These are phyloP conservation scores for Perizoma flavofasciatum DNA, from an alignment of 2,888 invertebrate species.

Conservation along the genomic window DNA sequence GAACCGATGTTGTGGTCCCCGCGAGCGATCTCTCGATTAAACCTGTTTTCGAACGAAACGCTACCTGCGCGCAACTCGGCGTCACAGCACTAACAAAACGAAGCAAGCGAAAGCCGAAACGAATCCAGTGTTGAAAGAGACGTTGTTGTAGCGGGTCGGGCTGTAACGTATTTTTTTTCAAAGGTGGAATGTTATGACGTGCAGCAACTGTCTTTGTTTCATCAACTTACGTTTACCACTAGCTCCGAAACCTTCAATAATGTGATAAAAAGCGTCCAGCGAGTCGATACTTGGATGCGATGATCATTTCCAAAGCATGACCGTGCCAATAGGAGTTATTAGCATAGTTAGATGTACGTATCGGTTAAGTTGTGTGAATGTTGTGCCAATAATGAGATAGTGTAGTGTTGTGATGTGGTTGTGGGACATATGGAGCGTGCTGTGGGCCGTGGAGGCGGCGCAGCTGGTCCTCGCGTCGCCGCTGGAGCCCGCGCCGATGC, in stretches of 20 bases:
- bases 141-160: conserved; percentile 52
- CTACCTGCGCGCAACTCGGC: conserved; percentile 38
- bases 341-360: conserved; percentile 80
- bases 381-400: conserved; percentile 84
- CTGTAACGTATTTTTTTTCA: conserved; percentile 50
- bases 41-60: conserved; percentile 36
- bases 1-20: conserved; percentile 20
- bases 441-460: conserved; percentile 72
- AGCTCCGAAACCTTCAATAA: conserved; percentile 58
- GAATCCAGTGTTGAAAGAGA: conserved; percentile 56
- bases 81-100: conserved; percentile 37
- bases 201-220: conserved; percentile 80
- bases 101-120: conserved; percentile 32
- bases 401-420: conserved; percentile 83
- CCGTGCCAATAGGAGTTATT: conserved; percentile 78
- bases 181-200: conserved; percentile 81
- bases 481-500: conserved; percentile 69
- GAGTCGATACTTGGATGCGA: conserved; percentile 56
- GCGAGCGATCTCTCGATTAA: conserved; percentile 27
- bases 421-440: conserved; percentile 81
- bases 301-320: conserved; percentile 79
- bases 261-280: conserved; percentile 65
- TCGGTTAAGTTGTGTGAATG: conserved; percentile 81
- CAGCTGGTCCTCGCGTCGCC: conserved; percentile 72
- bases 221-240: conserved; percentile 65